These are phyloP conservation scores for Trissolcus japonicus DNA, from an alignment of 2,888 invertebrate species.

Conservation along the genomic window DNA sequence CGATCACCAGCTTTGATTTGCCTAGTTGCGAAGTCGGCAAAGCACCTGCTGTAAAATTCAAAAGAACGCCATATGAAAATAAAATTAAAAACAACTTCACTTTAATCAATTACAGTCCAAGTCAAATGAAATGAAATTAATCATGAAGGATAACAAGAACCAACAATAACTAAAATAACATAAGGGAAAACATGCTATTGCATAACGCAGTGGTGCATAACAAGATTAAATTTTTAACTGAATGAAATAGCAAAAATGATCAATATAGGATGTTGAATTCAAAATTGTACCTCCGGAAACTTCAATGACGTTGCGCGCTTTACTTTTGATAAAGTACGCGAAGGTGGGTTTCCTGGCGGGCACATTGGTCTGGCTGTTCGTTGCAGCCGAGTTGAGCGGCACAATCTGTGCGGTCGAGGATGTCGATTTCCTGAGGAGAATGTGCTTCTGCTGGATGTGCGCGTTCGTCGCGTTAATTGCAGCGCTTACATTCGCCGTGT, in stretches of 20 bases:
- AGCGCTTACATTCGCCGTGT: conserved; percentile 58
- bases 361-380: conserved; percentile 64
- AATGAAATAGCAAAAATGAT: conserved; percentile 9
- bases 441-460: conserved; percentile 67
- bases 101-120: not conserved
- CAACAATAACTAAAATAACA: no score
- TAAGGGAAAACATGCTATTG: no score
- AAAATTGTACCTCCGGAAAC: conserved; percentile 68
- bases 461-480: conserved; percentile 11
- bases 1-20: conserved; percentile 71
- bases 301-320: conserved; percentile 70
- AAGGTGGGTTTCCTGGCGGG: conserved; percentile 72
- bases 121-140: no score
- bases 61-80: not conserved
- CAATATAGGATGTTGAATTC: conserved; percentile 4
- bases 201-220: no score
- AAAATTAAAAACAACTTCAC: not conserved
- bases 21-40: conserved; percentile 66
- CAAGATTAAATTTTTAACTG: not conserved
- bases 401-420: conserved; percentile 72
- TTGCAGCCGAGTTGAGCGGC: conserved; percentile 67
- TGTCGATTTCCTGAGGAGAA: conserved; percentile 70
- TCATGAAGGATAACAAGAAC: no score
- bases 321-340: conserved; percentile 73
- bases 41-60: conserved; percentile 60